Percentiles rank a stretch among this genome's conserved stretches.
Evolutionary conservation across 1,140 invertebrate genomes (phyloP).

Genomic region (Saccostrea echinata): DNA sequence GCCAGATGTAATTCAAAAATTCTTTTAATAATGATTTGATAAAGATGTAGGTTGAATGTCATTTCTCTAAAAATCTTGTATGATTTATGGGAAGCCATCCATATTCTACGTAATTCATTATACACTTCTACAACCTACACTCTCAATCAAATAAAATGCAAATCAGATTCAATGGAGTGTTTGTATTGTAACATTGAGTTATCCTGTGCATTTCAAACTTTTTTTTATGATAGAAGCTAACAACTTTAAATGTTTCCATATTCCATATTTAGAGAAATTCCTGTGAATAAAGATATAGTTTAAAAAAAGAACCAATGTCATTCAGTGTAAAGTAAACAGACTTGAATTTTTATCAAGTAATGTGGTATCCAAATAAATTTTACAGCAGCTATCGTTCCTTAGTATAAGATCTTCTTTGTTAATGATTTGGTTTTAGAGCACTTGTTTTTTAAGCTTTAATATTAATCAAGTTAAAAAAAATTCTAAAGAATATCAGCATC

Average conservation of each 20-base stretch:
- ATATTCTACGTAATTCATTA: conserved; percentile 9
- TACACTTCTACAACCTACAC: not conserved
- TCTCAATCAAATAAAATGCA: not conserved
- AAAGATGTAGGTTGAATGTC: not conserved
- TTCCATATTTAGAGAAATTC: not conserved
- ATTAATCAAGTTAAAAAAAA: no score
- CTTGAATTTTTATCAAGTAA: no score
- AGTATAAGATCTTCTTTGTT: no score
- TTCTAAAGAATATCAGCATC: no score
- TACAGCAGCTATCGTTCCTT: no score
- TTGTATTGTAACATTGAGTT: not conserved
- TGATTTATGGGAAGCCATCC: conserved; percentile 19
- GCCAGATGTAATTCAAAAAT: not conserved
- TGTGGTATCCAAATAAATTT: no score
- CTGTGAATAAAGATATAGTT: no score
- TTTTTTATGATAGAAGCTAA: not conserved
- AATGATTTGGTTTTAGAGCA: no score
- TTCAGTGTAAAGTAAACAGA: no score
- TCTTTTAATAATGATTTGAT: not conserved
- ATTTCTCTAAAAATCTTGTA: not conserved
- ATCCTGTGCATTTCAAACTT: not conserved
- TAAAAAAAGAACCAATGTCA: no score
- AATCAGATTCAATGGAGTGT: not conserved
- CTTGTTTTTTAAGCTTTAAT: no score
- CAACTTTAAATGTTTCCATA: not conserved